Evolutionary conservation across 2,113 vertebrate genomes (phyloP).

Genomic region (Ammodytes marinus): DNA sequence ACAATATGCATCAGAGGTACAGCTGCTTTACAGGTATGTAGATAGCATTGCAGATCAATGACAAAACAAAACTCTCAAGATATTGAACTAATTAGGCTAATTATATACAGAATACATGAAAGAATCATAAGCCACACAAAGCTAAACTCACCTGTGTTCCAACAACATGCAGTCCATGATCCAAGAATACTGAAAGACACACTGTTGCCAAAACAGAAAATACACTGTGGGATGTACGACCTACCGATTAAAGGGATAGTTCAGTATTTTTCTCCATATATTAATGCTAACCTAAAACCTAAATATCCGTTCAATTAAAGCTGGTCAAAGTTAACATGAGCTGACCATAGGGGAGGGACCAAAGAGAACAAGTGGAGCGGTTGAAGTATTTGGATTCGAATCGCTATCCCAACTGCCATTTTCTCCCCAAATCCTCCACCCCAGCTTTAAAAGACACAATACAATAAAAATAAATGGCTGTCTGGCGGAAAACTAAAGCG

Average conservation of each 20-base stretch:
- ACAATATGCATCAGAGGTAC: not conserved
- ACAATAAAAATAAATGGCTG: too few species aligned
- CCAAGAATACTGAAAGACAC: not conserved
- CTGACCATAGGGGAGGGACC: too few species aligned
- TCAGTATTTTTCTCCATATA: too few species aligned
- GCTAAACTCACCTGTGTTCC: not conserved
- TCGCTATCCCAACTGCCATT: too few species aligned
- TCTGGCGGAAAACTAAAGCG: too few species aligned
- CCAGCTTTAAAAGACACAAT: too few species aligned
- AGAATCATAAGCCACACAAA: not conserved
- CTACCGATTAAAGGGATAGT: conserved; percentile 4
- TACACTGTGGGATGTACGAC: not conserved
- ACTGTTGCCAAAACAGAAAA: conserved; percentile 11
- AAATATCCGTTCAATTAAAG: too few species aligned
- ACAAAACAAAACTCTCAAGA: not conserved
- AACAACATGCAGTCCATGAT: not conserved
- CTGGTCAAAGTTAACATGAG: too few species aligned
- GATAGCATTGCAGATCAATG: not conserved
- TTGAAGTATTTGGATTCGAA: too few species aligned
- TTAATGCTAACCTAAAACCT: too few species aligned
- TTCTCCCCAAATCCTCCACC: too few species aligned
- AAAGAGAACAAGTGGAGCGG: too few species aligned
- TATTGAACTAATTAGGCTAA: not conserved
- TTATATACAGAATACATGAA: not conserved
- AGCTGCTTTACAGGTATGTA: not conserved